A percentile compares a stretch with the other conserved stretches of the same genome.
Conservation (phyloP, 1,140 invertebrate genomes). For the Galleria mellonella region DNA sequence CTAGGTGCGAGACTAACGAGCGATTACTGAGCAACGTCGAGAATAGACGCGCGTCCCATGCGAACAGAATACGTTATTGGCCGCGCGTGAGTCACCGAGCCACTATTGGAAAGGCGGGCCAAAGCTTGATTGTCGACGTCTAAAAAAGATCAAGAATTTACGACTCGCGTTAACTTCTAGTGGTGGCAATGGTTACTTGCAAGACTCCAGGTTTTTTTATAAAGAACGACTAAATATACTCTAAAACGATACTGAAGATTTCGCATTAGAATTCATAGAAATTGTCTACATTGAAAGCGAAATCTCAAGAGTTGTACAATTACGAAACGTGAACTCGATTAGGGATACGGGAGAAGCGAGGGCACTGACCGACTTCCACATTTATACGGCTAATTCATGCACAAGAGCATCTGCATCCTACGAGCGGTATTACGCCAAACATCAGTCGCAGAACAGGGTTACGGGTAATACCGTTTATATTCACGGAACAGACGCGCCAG, state of each 20-base stretch:
- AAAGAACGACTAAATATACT: slow-evolving; percentile 16
- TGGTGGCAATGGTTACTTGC: slow-evolving; percentile 31
- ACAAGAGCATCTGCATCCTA: slow-evolving; percentile 56
- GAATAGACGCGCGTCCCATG: slow-evolving; percentile 28
- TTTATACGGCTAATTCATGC: slow-evolving; percentile 66
- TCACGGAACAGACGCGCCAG: slow-evolving; percentile 26
- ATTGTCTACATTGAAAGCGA: slow-evolving; percentile 42
- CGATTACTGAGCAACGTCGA: slow-evolving; percentile 27
- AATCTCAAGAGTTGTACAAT: slow-evolving; percentile 36
- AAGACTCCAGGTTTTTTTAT: slow-evolving; percentile 6
- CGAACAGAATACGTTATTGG: slow-evolving; percentile 46
- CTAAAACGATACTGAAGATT: slow-evolving; percentile 29
- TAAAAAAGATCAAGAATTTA: slow-evolving; percentile 49
- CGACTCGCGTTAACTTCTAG: slow-evolving; percentile 31
- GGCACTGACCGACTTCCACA: slow-evolving; percentile 66
- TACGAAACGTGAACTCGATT: slow-evolving; percentile 58
- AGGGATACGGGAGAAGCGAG: slow-evolving; percentile 44
- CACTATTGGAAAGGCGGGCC: slow-evolving; percentile 20
- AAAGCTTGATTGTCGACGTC: slow-evolving; percentile 21
- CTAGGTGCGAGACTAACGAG: slow-evolving; percentile 55
- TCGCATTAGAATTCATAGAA: slow-evolving; percentile 21
- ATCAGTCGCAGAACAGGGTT: slow-evolving; percentile 9
- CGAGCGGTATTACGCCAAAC: slow-evolving; percentile 32
- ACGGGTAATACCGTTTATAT: slow-evolving; percentile 44
- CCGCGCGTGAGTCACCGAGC: slow-evolving; percentile 36